Percentiles rank a stretch among this genome's conserved stretches.
These are phyloP conservation scores for Columba guinea DNA, from an alignment of 2,797 vertebrate genomes.

Conservation along the genomic window DNA sequence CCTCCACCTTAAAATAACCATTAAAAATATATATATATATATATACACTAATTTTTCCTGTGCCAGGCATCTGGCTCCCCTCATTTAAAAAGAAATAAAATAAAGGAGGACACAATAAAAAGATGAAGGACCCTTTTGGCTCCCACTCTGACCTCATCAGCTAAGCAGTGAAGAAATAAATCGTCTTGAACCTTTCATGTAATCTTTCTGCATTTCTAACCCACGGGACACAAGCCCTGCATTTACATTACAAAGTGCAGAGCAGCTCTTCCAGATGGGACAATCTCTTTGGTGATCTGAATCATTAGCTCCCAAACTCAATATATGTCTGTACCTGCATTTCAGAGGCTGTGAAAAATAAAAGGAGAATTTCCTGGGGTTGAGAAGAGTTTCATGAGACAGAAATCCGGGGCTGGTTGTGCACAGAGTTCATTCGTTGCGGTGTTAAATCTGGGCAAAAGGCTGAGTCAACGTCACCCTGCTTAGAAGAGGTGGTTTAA, in stretches of 20 bases:
- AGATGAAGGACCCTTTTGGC: not conserved
- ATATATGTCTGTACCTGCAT: not conserved
- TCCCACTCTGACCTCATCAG: not conserved
- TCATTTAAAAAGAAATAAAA: not conserved
- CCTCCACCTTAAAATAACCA: not conserved
- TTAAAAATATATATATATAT: not conserved
- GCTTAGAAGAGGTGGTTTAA: not conserved
- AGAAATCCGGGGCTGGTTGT: not conserved
- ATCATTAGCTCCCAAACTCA: not conserved
- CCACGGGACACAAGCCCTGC: not conserved
- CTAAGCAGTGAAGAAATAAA: not conserved
- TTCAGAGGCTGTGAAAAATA: not conserved
- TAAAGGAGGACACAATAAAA: not conserved
- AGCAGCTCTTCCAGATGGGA: constrained; percentile 35
- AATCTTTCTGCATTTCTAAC: not conserved
- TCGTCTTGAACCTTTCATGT: not conserved
- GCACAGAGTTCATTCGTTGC: not conserved
- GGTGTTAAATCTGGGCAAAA: not conserved
- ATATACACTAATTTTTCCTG: not conserved
- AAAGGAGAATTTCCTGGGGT: not conserved
- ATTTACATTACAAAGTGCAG: constrained; percentile 53
- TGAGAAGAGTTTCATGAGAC: not conserved
- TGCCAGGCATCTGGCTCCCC: not conserved
- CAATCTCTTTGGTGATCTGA: not conserved
- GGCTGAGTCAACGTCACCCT: not conserved